Conservation (phyloP, 2,888 invertebrate genomes). For the Ganaspis brasiliensis region DNA sequence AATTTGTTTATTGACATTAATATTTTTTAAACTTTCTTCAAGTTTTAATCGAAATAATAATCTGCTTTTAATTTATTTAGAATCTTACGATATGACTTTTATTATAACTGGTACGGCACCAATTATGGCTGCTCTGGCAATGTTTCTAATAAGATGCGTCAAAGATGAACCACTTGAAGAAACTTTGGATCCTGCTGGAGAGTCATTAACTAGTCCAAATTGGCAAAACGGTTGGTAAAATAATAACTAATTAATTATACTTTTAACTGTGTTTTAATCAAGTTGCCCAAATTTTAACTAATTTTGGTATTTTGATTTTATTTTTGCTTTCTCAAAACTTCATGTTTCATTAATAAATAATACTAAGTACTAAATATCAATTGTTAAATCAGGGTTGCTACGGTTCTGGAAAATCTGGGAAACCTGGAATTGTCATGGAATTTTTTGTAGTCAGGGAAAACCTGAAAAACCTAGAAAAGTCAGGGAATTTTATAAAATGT, state of each 20-base stretch:
- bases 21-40: background rate
- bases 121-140: constrained; percentile 88
- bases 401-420: too few species aligned
- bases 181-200: constrained; percentile 54
- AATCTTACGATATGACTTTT: constrained; percentile 89
- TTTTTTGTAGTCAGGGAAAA: too few species aligned
- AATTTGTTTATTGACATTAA: too few species aligned
- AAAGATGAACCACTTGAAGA: constrained; percentile 72
- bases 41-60: background rate
- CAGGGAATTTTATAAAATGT: too few species aligned
- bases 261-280: background rate
- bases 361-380: too few species aligned
- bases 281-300: background rate
- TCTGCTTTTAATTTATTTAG: constrained; percentile 68
- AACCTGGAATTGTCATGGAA: too few species aligned
- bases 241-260: constrained; percentile 12
- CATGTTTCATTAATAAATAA: too few species aligned
- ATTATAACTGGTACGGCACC: constrained; percentile 93
- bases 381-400: too few species aligned
- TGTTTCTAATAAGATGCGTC: constrained; percentile 85
- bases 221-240: constrained; percentile 77
- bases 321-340: too few species aligned
- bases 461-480: too few species aligned
- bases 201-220: constrained; percentile 65
- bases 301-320: too few species aligned